These are phyloP conservation scores for Sarcophilus harrisii DNA, from an alignment of 2,797 vertebrate genomes.

Conservation along the genomic window DNA sequence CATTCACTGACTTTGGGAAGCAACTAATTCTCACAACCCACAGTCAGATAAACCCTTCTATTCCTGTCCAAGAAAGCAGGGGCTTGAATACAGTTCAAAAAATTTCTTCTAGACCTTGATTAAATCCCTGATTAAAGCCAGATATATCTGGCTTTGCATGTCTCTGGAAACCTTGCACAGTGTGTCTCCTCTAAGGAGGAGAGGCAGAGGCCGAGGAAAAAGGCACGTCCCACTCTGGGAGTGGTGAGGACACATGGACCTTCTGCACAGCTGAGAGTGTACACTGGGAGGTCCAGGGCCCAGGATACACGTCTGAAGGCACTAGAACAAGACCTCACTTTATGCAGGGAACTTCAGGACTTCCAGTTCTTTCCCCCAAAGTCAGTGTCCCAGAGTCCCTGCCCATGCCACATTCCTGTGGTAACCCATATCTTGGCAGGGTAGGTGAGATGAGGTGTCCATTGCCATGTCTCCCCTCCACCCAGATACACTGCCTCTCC, in stretches of 20 bases:
- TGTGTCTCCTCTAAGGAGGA: conserved; percentile 17
- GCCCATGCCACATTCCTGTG: conserved; percentile 78
- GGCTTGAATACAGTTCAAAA: neutral
- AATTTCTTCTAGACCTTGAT: conserved; percentile 35
- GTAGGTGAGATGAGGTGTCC: conserved; percentile 64
- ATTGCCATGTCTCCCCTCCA: conserved; percentile 63
- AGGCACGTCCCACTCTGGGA: conserved; percentile 47
- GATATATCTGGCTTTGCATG: conserved; percentile 25
- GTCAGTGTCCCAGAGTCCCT: neutral
- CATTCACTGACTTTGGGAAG: conserved; percentile 6
- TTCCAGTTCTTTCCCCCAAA: conserved; percentile 68
- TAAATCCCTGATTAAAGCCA: conserved; percentile 36
- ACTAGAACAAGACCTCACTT: conserved; percentile 73
- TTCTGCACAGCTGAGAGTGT: conserved; percentile 17
- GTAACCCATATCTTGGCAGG: conserved; percentile 69
- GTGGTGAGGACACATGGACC: conserved; percentile 54
- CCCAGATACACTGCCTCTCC: neutral
- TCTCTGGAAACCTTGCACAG: conserved; percentile 20
- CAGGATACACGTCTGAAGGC: conserved; percentile 49
- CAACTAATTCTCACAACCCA: conserved; percentile 33
- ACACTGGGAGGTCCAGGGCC: conserved; percentile 63
- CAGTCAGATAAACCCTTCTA: conserved; percentile 29
- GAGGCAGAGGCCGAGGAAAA: neutral
- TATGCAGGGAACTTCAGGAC: conserved; percentile 71
- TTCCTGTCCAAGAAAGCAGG: neutral